These are phyloP conservation scores for Leptocoma aspasia DNA, from an alignment of 2,113 vertebrate genomes.

Conservation along the genomic window DNA sequence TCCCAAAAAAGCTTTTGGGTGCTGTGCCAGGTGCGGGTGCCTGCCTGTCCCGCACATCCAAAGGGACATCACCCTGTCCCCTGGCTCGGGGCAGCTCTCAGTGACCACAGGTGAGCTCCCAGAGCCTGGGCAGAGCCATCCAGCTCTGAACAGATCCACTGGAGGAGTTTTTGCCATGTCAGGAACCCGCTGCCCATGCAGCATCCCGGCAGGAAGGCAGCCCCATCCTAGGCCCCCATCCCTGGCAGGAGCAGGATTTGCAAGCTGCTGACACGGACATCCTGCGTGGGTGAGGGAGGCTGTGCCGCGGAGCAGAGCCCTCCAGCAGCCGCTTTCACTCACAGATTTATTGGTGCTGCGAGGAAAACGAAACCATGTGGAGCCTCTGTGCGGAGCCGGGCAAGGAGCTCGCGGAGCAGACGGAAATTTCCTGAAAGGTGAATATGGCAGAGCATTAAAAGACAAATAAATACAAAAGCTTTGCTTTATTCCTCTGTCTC, in stretches of 20 bases:
- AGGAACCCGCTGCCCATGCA: accelerated
- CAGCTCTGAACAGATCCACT: background rate
- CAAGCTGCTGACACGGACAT: constrained; percentile 39
- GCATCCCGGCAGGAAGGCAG: background rate
- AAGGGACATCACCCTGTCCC: accelerated
- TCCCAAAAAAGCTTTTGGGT: background rate
- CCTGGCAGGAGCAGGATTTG: background rate
- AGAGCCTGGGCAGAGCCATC: background rate
- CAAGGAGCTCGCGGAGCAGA: background rate
- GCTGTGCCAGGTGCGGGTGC: accelerated
- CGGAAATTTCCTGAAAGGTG: constrained; percentile 62
- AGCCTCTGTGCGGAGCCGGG: background rate
- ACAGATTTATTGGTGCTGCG: constrained; percentile 20
- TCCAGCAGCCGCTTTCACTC: constrained; percentile 27
- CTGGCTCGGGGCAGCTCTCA: accelerated
- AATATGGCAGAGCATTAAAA: constrained; percentile 43
- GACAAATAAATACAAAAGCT: constrained; percentile 38
- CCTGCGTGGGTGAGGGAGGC: constrained; percentile 15
- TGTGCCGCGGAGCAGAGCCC: background rate
- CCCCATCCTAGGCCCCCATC: background rate
- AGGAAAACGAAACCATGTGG: constrained; percentile 38
- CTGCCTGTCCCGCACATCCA: background rate
- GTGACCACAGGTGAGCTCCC: accelerated
- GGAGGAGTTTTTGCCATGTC: background rate
- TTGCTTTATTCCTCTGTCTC: background rate